Evolutionary conservation across 2,888 invertebrate genomes (phyloP), one percentile per base, ranked within the genome.

Genomic region (Automeris io): DNA sequence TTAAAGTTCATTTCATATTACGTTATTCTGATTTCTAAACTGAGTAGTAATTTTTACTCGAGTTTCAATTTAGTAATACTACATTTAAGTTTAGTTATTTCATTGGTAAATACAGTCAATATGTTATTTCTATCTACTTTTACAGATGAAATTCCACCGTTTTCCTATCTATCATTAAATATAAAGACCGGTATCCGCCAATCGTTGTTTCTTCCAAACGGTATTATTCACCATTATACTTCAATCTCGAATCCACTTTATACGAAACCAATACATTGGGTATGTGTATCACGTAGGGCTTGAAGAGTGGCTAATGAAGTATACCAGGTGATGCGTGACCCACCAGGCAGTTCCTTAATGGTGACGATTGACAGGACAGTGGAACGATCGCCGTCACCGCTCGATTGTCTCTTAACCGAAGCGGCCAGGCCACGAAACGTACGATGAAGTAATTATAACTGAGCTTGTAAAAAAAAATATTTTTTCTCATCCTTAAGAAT

Each of bases 351-450:
- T 49, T 53, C 62, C 61, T 74, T 82, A 82, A 82, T 79, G 81
- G 78, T 76, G 53, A 29, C 75, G 80, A 82, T 77, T 83, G 83
- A 80, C 83, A 82, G 82, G 66, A 81, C 80, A 76, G 80, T 70
- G 68, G 80, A 69, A 57, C 61, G 65, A 61, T 57, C 57, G 55
- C 60, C 63, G 76, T 71, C 73, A 60, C 64, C 49, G 45, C 31
- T 37, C 79, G 72, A 83, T 85, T 83, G 83, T 83, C 81, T 77
- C 73, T 69, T 68, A 57, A 57, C 57, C 67, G 70, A 60, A 54
- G 55, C 46, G 38, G 34, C 47, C 47, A 40, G 66, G 78, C 79
- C 52, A 54, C 36, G 35, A 53, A 58, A 57, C 23, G 0, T 12
- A 26, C 9, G 23, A 39, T 25, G 9, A n/a, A n/a, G n/a, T n/a